Conservation (phyloP, 2,113 vertebrate genomes). For the Cynopterus brachyotis region DNA sequence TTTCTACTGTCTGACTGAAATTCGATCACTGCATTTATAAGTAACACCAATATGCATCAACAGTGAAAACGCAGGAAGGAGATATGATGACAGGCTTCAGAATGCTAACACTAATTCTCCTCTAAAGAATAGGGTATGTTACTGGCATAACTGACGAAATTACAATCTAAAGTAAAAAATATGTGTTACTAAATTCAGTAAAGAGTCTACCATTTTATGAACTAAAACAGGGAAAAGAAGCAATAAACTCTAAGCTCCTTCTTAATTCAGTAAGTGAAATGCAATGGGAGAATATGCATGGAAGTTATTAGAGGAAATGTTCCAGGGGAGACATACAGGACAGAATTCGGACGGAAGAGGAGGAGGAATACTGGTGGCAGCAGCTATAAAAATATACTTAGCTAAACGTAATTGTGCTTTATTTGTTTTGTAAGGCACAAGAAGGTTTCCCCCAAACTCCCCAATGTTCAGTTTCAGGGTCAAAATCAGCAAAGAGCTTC, state of each 20-base stretch:
- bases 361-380: neutral
- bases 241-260: neutral
- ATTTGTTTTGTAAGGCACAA: constrained; percentile 44
- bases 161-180: constrained; percentile 21
- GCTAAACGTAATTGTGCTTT: constrained; percentile 51
- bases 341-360: neutral
- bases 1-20: neutral
- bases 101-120: neutral
- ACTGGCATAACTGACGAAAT: constrained; percentile 53
- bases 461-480: neutral
- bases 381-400: constrained; percentile 37
- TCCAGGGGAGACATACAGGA: neutral
- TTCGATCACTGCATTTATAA: neutral
- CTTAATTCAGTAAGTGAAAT: neutral
- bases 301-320: neutral
- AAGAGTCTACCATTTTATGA: constrained; percentile 4
- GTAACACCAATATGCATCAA: constrained; percentile 3
- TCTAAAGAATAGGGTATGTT: neutral
- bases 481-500: constrained; percentile 28
- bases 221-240: constrained; percentile 32
- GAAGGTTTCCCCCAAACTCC: constrained; percentile 21
- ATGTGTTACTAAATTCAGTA: neutral
- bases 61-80: neutral
- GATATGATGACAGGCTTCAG: neutral
- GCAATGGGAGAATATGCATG: neutral